Evolutionary conservation across 2,113 vertebrate genomes (phyloP), one percentile per base, ranked within the genome.

Genomic region (Callithrix jacchus): DNA sequence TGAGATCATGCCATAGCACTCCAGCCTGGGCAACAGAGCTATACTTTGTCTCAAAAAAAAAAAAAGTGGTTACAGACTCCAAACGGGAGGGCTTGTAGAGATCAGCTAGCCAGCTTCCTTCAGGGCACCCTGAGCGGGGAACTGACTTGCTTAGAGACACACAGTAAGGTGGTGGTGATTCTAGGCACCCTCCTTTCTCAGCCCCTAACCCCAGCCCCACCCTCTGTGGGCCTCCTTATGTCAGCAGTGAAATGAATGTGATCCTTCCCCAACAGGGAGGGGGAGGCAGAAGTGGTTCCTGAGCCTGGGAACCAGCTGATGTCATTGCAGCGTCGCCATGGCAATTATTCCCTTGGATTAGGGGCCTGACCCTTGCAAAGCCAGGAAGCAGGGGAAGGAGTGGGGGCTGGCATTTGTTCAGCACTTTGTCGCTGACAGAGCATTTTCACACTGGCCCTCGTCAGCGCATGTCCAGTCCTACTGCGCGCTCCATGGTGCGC

Each of bases 241-340:
- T 68, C 74, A 27, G 52, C 54, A 89, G 40, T 23, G 61, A 73
- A 93, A 54, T 93, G 71, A 87, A 85, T 93, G 74, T 93, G 74
- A 64, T 86, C 80, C 58, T 76, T 64, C 80, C 85, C 76, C 45
- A 21, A 12, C 42, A 49, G 74, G 81, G 96, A 85, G 64, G 40
- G 64, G 74, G 54, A 84, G 83, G 95, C 52, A 49, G 61, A 87
- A 84, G 94, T 58, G 49, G 13, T 89, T 82, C 79, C 95, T 21
- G 45, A 96, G 96, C 95, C 95, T 97, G 97, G 97, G 98, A 98
- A 98, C 93, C 42, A 61, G 47, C 85, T 96, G 96, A 93, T 92
- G 95, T 96, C 95, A 97, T 37, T 70, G n/a, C 42, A 35, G 30
- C 17, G 76, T 97, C 4, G 10, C 89, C 94, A 96, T 94, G 80